phyloP scores from a whole-genome alignment of 1,140 invertebrate genomes.

The Drosophila littoralis region DNA sequence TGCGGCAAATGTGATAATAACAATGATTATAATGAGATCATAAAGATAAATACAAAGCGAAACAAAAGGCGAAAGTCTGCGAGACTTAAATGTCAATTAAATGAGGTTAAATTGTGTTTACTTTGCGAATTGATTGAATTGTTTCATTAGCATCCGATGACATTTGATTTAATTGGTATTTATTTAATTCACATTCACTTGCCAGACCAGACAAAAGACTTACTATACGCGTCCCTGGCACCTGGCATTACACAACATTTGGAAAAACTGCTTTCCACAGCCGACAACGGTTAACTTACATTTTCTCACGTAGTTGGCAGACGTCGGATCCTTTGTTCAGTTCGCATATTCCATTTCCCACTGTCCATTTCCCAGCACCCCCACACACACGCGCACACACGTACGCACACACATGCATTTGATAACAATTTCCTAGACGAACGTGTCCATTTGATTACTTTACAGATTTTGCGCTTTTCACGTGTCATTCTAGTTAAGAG shows the following conservation, averaged over 20 bases:
- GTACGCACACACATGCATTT: conserved; percentile 40
- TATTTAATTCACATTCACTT: conserved; percentile 2
- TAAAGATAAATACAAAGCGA: conserved; percentile 61
- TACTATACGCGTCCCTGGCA: conserved; percentile 3
- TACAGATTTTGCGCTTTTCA: conserved; percentile 76
- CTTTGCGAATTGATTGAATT: conserved; percentile 53
- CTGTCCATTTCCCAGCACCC: conserved; percentile 26
- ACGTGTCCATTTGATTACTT: conserved; percentile 80
- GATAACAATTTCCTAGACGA: conserved; percentile 44
- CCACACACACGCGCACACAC: conserved; percentile 25
- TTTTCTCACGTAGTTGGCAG: conserved; percentile 44
- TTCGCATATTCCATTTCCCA: conserved; percentile 36
- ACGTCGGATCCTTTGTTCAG: conserved; percentile 29
- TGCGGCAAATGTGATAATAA: conserved; percentile 66
- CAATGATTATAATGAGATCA: conserved; percentile 58
- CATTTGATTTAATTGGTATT: conserved; percentile 20
- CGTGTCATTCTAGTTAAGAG: conserved; percentile 81
- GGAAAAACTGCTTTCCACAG: neutral
- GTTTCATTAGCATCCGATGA: conserved; percentile 25
- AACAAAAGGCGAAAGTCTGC: conserved; percentile 41
- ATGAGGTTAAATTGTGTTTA: conserved; percentile 53
- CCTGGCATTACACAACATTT: conserved; percentile 17
- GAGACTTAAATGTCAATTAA: conserved; percentile 40
- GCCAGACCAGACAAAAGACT: neutral
- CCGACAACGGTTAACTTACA: conserved; percentile 8